Evolutionary conservation across 37 sponge, comb jelly and placozoan species (phyloP), one percentile per base, ranked within the genome.

Genomic region (Beroe forskalii): DNA sequence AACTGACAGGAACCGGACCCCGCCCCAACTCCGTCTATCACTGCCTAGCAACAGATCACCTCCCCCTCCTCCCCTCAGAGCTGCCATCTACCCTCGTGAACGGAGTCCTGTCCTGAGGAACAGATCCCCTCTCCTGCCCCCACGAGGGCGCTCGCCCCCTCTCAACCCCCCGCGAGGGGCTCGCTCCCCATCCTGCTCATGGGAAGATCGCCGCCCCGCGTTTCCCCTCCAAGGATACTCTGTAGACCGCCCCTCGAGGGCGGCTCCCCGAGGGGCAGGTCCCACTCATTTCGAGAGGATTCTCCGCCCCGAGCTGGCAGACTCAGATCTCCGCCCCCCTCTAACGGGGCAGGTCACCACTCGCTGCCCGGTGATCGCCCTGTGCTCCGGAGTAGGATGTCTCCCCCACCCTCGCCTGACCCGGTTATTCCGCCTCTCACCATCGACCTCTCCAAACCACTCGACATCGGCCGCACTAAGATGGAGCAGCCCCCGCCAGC

Each of bases 371-470:
- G 55, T 48, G n/a, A n/a, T n/a, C n/a, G n/a, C n/a, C n/a, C n/a
- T n/a, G n/a, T n/a, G n/a, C n/a, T n/a, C n/a, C n/a, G n/a, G n/a
- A n/a, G n/a, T n/a, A n/a, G n/a, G n/a, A n/a, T n/a, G n/a, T n/a
- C n/a, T n/a, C n/a, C n/a, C n/a, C n/a, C n/a, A n/a, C n/a, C 55
- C 55, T 12, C 55, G 55, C 55, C 55, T 48, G 55, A 17, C 12
- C 12, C 12, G 55, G 55, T 17, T 12, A 48, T 12, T 17, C 72
- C 72, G 3, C 38, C 72, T 3, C 31, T 64, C 25, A 69, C 35
- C 27, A 69, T 69, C 12, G 72, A 69, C 38, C 72, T 69, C 32
- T 69, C 72, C 32, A 69, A 69, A 35, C 72, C 72, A 14, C 72
- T 69, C 9, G 72, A 69, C 39, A 69, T 69, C 19, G 72, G 72